Evolutionary conservation across 1,140 invertebrate species (phyloP).

Genomic region (Goniozus legneri): DNA sequence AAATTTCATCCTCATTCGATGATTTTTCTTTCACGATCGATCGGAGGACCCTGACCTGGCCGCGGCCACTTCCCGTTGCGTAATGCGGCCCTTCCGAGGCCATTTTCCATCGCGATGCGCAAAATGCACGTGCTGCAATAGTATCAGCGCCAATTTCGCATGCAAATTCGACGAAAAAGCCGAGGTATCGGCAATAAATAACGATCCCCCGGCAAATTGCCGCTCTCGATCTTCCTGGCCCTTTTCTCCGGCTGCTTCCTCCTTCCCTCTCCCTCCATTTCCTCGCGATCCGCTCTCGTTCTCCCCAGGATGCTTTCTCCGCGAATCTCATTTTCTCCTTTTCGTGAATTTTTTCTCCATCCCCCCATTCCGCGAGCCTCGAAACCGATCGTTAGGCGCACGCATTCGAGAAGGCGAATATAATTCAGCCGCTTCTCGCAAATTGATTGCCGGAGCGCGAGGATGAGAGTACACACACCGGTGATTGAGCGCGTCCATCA

Average conservation of each 20-base stretch:
- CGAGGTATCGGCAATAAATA: conserved; percentile 34
- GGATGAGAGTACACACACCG: too few relatives aligned
- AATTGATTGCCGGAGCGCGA: too few relatives aligned
- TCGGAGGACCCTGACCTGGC: too few relatives aligned
- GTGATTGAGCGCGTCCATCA: too few relatives aligned
- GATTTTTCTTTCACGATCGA: too few relatives aligned
- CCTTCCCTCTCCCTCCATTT: neutral
- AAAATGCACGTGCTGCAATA: conserved; percentile 14
- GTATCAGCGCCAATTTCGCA: conserved; percentile 26
- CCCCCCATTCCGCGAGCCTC: neutral
- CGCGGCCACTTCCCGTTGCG: conserved; percentile 11
- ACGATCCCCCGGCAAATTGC: conserved; percentile 30
- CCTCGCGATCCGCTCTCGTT: neutral
- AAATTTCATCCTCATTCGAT: too few relatives aligned
- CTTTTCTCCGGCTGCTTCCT: conserved; percentile 5
- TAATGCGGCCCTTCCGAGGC: conserved; percentile 7
- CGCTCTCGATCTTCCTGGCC: neutral
- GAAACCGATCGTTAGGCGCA: conserved; percentile 14
- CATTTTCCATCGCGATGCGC: conserved; percentile 3
- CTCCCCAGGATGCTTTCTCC: neutral
- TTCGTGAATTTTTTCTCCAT: too few relatives aligned
- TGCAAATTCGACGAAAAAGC: conserved; percentile 27
- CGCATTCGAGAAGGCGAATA: too few relatives aligned
- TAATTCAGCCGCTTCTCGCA: too few relatives aligned
- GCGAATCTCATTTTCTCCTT: neutral